A percentile compares a stretch with the other conserved stretches of the same genome.
Evolutionary conservation across 1,140 invertebrate species (phyloP).

Genomic region (Pollicipes pollicipes): DNA sequence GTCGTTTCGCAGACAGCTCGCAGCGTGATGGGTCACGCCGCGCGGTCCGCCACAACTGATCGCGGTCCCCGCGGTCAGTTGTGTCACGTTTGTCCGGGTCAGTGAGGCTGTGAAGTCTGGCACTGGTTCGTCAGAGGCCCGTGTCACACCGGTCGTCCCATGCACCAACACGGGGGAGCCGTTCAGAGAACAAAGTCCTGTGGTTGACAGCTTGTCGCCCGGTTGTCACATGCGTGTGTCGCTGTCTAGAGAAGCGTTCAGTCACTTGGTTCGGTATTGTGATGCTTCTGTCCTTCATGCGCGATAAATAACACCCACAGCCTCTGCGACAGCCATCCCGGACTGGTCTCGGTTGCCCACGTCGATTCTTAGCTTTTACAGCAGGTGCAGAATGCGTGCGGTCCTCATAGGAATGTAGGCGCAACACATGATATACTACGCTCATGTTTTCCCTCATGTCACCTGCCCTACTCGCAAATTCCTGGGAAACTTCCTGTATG

Average conservation of each 20-base stretch:
- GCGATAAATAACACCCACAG: background rate
- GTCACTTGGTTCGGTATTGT: background rate
- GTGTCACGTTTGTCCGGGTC: background rate
- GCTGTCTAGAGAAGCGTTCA: background rate
- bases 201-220: background rate
- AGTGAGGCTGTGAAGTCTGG: background rate
- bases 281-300: background rate
- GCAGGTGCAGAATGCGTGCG: background rate
- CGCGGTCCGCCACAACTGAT: no score
- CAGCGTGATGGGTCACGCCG: background rate
- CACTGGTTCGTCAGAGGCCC: background rate
- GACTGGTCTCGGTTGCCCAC: background rate
- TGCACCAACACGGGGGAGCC: background rate
- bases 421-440: background rate
- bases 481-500: background rate
- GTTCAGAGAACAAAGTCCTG: background rate
- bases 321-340: background rate
- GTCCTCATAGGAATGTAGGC: background rate
- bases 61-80: background rate
- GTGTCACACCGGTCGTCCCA: background rate
- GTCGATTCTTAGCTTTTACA: background rate
- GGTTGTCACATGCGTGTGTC: background rate
- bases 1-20: background rate
- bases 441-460: background rate
- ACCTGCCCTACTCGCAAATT: background rate